Evolutionary conservation across 1,140 invertebrate species (phyloP).

Genomic region (Venturia canescens): DNA sequence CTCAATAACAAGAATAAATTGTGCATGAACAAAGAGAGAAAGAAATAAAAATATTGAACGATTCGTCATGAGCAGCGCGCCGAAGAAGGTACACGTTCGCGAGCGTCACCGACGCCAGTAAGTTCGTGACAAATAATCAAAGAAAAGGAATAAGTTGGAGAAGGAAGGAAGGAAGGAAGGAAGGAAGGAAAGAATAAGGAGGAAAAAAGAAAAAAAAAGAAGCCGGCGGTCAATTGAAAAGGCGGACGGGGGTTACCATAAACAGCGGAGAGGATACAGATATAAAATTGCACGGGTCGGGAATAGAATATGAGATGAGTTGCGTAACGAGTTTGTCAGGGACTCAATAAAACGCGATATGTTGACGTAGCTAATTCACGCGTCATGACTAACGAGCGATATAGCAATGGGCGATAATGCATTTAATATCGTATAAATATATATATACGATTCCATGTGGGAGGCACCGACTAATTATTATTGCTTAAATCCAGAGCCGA

Average conservation of each 20-base stretch:
- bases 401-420: slow-evolving; percentile 27
- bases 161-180: no score
- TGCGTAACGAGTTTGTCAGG: slow-evolving; percentile 21
- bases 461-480: not conserved
- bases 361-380: slow-evolving; percentile 22
- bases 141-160: not conserved
- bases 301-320: slow-evolving; percentile 31
- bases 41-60: not conserved
- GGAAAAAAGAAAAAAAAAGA: not conserved
- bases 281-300: not conserved
- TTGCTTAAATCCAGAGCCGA: not conserved
- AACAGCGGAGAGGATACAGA: not conserved
- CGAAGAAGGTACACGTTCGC: not conserved
- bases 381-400: slow-evolving; percentile 43
- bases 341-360: slow-evolving; percentile 45
- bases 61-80: not conserved
- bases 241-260: not conserved
- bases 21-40: not conserved
- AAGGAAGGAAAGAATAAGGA: no score
- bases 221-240: not conserved
- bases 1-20: no score
- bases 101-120: not conserved
- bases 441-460: not conserved
- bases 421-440: not conserved
- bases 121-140: not conserved